phyloP scores from a whole-genome alignment of 92 coral and sea anemone species.

The Meandrina meandrites region DNA sequence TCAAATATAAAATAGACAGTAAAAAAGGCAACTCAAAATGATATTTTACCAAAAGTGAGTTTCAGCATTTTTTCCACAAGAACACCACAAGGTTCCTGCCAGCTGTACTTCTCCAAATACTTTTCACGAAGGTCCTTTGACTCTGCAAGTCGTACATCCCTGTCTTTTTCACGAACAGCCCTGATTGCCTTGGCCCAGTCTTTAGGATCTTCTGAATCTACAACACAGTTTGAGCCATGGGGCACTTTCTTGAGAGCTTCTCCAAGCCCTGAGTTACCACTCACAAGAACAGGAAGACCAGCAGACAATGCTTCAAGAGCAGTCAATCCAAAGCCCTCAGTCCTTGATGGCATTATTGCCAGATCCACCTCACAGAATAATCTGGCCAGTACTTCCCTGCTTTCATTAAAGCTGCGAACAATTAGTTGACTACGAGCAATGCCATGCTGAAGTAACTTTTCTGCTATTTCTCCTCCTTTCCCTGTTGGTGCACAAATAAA shows the following conservation, averaged over 20 bases:
- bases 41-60: neutral
- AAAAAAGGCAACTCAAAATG: too few species aligned
- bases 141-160: neutral
- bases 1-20: too few species aligned
- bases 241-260: too few species aligned
- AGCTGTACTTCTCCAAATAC: too few species aligned
- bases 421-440: neutral
- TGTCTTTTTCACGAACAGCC: neutral
- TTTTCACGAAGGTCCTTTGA: neutral
- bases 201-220: neutral
- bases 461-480: neutral
- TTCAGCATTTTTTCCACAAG: too few species aligned
- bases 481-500: neutral
- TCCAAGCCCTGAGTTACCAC: too few species aligned
- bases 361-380: neutral
- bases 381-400: neutral
- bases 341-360: too few species aligned
- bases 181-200: neutral
- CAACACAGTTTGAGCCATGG: neutral
- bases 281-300: too few species aligned
- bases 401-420: neutral
- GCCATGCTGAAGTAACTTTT: neutral
- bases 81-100: neutral
- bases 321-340: too few species aligned
- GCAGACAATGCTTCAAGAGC: too few species aligned